These are phyloP conservation scores for Drosophila borealis DNA, from an alignment of 2,888 invertebrate genomes.

Conservation along the genomic window DNA sequence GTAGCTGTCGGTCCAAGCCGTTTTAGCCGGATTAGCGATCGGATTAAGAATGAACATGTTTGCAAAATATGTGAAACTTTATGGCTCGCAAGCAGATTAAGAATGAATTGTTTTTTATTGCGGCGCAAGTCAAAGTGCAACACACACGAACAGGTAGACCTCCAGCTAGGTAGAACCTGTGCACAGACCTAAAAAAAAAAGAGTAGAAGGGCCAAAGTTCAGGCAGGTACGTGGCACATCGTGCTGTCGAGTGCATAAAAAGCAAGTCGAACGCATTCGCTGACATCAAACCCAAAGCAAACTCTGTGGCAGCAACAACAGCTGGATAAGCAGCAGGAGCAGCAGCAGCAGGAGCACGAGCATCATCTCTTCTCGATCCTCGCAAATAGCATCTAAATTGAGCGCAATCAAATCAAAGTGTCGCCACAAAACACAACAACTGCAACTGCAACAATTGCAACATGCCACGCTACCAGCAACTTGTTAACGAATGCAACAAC, in stretches of 20 bases:
- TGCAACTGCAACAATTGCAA: slow-evolving; percentile 27
- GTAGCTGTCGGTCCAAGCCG: slow-evolving; percentile 1
- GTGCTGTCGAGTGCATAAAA: slow-evolving; percentile 46
- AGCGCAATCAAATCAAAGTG: slow-evolving; percentile 6
- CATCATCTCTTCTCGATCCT: slow-evolving; percentile 6
- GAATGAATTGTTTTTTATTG: slow-evolving; percentile 79
- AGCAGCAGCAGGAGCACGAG: slow-evolving; percentile 18
- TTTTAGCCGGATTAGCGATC: slow-evolving; percentile 60
- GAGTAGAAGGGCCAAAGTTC: neutral
- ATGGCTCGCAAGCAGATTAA: slow-evolving; percentile 65
- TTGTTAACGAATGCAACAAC: slow-evolving; percentile 55
- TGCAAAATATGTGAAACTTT: slow-evolving; percentile 69
- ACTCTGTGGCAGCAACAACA: slow-evolving; percentile 40
- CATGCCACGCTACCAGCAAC: slow-evolving; percentile 65
- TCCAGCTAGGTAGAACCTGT: neutral
- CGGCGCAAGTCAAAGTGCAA: slow-evolving; percentile 59
- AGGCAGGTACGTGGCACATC: slow-evolving; percentile 17
- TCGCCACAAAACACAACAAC: neutral
- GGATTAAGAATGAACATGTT: slow-evolving; percentile 78
- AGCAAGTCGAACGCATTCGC: slow-evolving; percentile 1
- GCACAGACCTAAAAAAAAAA: slow-evolving; percentile 11
- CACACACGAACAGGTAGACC: slow-evolving; percentile 13
- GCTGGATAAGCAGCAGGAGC: slow-evolving; percentile 13
- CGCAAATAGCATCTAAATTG: slow-evolving; percentile 6
- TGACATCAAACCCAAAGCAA: slow-evolving; percentile 54